These are phyloP conservation scores for Tetragonisca angustula DNA, from an alignment of 2,888 invertebrate species.

Conservation along the genomic window DNA sequence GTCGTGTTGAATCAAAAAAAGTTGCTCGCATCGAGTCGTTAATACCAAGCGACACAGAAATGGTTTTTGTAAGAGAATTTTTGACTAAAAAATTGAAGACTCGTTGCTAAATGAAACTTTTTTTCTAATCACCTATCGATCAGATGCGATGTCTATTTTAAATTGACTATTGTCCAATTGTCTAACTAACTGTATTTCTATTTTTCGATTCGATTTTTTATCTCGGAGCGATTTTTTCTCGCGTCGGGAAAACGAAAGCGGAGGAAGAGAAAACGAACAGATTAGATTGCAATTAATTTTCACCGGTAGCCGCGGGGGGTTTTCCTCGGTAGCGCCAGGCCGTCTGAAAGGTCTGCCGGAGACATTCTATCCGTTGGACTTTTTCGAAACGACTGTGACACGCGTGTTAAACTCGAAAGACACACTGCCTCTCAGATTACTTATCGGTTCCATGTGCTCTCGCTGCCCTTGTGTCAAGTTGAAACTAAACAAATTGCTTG, in stretches of 20 bases:
- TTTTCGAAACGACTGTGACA: slow-evolving; percentile 63
- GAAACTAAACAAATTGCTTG: slow-evolving; percentile 78
- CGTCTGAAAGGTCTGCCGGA: slow-evolving; percentile 67
- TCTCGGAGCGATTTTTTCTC: background rate
- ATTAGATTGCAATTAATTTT: slow-evolving; percentile 36
- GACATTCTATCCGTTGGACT: slow-evolving; percentile 43
- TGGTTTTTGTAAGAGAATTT: too few species aligned
- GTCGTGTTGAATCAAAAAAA: too few species aligned
- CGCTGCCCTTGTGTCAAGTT: slow-evolving; percentile 72
- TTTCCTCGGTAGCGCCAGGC: slow-evolving; percentile 74
- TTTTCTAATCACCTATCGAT: too few species aligned
- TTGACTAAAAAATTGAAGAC: too few species aligned
- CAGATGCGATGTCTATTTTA: too few species aligned
- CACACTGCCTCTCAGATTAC: slow-evolving; percentile 67
- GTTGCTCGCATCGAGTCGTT: too few species aligned
- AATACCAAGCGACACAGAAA: too few species aligned
- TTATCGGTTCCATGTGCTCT: slow-evolving; percentile 69
- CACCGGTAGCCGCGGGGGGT: slow-evolving; percentile 16
- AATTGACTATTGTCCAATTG: too few species aligned
- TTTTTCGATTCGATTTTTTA: background rate
- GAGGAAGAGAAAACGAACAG: slow-evolving; percentile 6
- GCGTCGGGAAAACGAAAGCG: background rate
- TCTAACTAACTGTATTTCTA: background rate
- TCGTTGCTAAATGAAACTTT: too few species aligned
- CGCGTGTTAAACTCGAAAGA: slow-evolving; percentile 56